Percentiles rank a stretch among this genome's conserved stretches.
phyloP scores from a whole-genome alignment of 2,797 vertebrate species.

The Otolemur crassicaudatus region DNA sequence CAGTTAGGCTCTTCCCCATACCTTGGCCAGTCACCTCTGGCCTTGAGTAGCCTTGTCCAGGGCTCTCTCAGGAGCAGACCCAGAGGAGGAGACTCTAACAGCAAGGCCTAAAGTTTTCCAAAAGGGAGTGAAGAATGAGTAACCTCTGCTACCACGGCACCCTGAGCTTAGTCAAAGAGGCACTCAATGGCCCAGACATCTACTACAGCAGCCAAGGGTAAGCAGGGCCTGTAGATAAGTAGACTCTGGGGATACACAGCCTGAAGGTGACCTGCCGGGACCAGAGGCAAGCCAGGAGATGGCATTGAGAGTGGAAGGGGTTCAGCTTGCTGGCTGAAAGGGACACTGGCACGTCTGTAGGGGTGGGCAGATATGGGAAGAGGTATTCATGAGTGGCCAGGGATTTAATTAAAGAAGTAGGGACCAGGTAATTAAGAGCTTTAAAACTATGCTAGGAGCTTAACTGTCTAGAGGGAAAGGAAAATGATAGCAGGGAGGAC shows the following conservation, averaged over 20 bases:
- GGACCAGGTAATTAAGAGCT: constrained; percentile 3
- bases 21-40: background rate
- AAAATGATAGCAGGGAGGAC: background rate
- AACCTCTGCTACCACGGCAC: background rate
- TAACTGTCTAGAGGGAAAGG: background rate
- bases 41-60: background rate
- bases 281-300: background rate
- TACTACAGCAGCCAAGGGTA: background rate
- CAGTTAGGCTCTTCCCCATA: background rate
- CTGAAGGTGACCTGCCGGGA: background rate
- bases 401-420: background rate
- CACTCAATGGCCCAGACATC: background rate
- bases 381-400: background rate
- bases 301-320: background rate
- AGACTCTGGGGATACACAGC: background rate
- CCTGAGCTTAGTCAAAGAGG: background rate
- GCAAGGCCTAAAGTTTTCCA: background rate
- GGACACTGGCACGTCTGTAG: background rate
- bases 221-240: background rate
- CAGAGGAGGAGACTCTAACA: background rate
- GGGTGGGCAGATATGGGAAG: no score
- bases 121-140: background rate
- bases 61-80: background rate
- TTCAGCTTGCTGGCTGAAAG: background rate
- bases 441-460: background rate